Base-by-base conservation (phyloP, 2,888 invertebrate species). In the Salpingus planirostris region DNA sequence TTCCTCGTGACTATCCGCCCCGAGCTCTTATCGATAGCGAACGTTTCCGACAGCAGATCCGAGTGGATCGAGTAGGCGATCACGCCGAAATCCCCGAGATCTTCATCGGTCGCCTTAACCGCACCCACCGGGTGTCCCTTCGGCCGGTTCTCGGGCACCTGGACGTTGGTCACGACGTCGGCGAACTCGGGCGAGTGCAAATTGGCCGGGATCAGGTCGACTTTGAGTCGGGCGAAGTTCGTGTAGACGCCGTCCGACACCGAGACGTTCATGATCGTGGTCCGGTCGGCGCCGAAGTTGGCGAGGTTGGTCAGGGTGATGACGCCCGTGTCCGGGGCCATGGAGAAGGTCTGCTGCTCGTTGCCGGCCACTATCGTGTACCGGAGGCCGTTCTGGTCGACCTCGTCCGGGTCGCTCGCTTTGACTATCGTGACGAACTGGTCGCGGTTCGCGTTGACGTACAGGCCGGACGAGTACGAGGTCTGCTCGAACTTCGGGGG, bases 231-330 rank as follows among this genome's bases (percentile, higher is more conserved):
- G 1, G 90, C 80, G 65, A 86, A 93, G 44, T 80, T 85, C 4
- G 90, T 91, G 67, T 91, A 93, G 21, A 95, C 89, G 15, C 95
- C 95, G 68, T 97, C 96, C 32, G 89, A 88, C 21, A 91, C 95
- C 1, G 93, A 93, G 15, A 96, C 81, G 68, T 96, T 96, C 36
- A 96, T 71, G 37, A 77, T 66, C 53, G 79, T 78, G 26, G 50
- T 46, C 13, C 40, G 39, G 30, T 71, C 67, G 29, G 75, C 71
- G 3, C 77, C 75, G 47, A 81, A 79, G 54, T 80, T 80, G 40
- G 85, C 78, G 59, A 84, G 73, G 57, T 84, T 83, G 42, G 82
- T 77, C 37, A 88, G 63, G 1, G 76, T 74, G 29, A 89, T 76
- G 11, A 85, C 62, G 51, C 72, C 72, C 6, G 70, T 70, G 2